Base-by-base conservation (phyloP, 2,888 invertebrate species). In the Holacanthella duospinosa region DNA sequence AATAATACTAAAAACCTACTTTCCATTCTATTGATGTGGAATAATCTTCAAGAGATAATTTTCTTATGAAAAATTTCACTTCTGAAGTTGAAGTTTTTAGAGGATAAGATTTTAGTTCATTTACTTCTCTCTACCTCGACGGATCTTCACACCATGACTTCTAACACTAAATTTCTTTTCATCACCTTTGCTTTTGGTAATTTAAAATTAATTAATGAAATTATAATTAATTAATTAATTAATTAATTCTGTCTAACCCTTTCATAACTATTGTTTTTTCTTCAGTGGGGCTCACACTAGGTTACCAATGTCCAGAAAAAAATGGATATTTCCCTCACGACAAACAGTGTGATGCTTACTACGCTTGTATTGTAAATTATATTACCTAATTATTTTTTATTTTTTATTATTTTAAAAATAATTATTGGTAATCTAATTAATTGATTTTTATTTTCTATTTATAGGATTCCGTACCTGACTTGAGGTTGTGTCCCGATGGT, bases 271-370 rank as follows among this genome's bases (percentile, higher is more conserved):
- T 55, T 43, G 29, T 28, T 24, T n/a, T 58, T 55, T 43, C 36
- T 65, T 19, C 60, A 71, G 71, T 68, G 25, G 71, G 69, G 43
- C 26, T 70, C 4, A 61, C 67, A 29, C 61, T 59, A 36, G 70
- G 69, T 27, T 91, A 84, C 79, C 84, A 85, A 77, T 93, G 93
- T 75, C 91, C 91, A 6, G 81, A 82, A 62, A 83, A 85, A 66
- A 86, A 89, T 75, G 92, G 90, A 1, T 86, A 87, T 75, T 92
- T 86, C 75, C 86, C 86, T 73, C 89, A 93, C 75, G 76, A 84
- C 0, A 78, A 82, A 36, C 91, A 92, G 77, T 93, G 93, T 76
- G 93, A 93, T 80, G 90, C 89, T 78, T 93, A 82, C 79, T 89
- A 86, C 79, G 83, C 86, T 64, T 70, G 64, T 53, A 59, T 55